phyloP scores from a whole-genome alignment of 2,113 vertebrate genomes.

The Burhinus oedicnemus region DNA sequence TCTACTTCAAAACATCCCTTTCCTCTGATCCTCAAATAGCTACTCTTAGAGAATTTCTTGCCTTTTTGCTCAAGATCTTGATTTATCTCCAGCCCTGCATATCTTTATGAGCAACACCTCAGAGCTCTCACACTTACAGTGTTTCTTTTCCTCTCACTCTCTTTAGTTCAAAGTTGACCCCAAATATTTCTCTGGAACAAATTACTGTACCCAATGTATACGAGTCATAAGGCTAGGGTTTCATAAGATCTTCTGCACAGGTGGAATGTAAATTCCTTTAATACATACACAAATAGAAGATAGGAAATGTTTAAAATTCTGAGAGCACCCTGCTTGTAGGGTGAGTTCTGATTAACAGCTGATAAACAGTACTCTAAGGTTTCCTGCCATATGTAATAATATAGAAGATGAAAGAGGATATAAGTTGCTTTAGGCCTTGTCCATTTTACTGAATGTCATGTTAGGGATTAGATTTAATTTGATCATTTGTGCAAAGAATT shows the following conservation, averaged over 20 bases:
- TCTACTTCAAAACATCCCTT: neutral
- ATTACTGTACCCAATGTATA: neutral
- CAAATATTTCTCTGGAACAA: neutral
- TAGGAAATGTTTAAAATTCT: neutral
- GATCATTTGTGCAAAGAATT: slow-evolving; percentile 13
- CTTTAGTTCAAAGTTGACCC: neutral
- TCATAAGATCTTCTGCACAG: neutral
- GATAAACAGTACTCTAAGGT: neutral
- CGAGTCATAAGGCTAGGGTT: neutral
- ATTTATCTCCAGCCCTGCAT: neutral
- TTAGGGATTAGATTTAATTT: slow-evolving; percentile 40
- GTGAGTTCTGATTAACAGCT: neutral
- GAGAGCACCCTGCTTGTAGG: neutral
- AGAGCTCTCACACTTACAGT: neutral
- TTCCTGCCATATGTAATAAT: neutral
- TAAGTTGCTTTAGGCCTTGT: slow-evolving; percentile 34
- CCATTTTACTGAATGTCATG: slow-evolving; percentile 1
- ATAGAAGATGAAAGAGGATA: neutral
- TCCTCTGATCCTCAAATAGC: neutral
- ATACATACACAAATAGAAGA: neutral
- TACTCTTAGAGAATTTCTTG: neutral
- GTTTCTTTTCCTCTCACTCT: neutral
- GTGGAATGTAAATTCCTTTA: slow-evolving; percentile 11
- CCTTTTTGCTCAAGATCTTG: neutral
- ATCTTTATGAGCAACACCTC: neutral